These are phyloP conservation scores for Leptinotarsa haldemani DNA, from an alignment of 2,888 invertebrate species.

Conservation along the genomic window DNA sequence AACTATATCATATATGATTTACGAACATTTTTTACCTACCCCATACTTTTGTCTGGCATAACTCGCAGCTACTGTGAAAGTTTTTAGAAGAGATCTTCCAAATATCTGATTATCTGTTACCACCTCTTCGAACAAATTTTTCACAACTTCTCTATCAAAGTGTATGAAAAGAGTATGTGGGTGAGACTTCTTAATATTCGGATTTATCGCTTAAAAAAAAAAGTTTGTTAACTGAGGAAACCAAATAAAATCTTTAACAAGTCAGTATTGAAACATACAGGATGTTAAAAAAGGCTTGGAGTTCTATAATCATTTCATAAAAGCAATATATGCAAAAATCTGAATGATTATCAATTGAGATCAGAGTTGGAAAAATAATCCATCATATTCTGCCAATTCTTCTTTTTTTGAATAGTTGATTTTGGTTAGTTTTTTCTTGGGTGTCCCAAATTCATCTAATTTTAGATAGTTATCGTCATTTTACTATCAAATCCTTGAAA, in stretches of 20 bases:
- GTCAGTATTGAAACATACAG: neutral
- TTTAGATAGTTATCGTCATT: no score
- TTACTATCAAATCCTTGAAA: neutral
- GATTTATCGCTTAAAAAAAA: conserved; percentile 67
- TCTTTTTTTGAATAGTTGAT: no score
- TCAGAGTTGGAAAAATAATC: no score
- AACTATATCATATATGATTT: neutral
- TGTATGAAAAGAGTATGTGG: conserved; percentile 85
- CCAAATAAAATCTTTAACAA: neutral
- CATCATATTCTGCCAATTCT: no score
- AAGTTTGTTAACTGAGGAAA: conserved; percentile 3
- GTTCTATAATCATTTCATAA: no score
- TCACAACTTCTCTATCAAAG: conserved; percentile 74
- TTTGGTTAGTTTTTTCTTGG: no score
- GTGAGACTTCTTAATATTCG: conserved; percentile 67
- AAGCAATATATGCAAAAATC: no score
- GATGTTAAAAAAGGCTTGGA: neutral
- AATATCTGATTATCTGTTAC: conserved; percentile 76
- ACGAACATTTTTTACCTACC: conserved; percentile 64
- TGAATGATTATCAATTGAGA: no score
- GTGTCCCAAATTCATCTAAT: no score
- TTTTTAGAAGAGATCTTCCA: conserved; percentile 78
- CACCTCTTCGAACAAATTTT: conserved; percentile 76
- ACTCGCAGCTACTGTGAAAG: conserved; percentile 80
- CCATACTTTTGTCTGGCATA: conserved; percentile 83